Evolutionary conservation across 1,140 invertebrate genomes (phyloP), one percentile per base, ranked within the genome.

Genomic region (Drosophila triauraria): DNA sequence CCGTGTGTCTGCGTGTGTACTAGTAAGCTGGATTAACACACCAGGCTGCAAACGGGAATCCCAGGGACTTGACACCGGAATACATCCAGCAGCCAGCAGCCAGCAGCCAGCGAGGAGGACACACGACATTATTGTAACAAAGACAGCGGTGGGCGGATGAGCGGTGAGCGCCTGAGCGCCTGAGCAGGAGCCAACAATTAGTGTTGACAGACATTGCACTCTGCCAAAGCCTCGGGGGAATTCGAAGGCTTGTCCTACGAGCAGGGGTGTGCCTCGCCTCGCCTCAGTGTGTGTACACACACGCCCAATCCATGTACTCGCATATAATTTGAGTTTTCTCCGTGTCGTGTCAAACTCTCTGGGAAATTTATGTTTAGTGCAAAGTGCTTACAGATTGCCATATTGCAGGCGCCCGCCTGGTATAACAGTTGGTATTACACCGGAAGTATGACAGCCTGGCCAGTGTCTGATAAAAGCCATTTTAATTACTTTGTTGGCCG

Each of bases 151-250:
- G 77, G 67, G 51, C 23, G 20, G 20, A 20, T 20, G 20, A 79
- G 78, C 82, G 78, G 76, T 62, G 77, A 63, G 51, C 23, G 53
- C 32, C 6, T 30, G 47, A 17, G 38, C 47, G 32, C 42, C 50
- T 58, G 76, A 82, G 80, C 77, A 84, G 74, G 85, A 88, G 84
- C 80, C 84, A 88, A 90, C 86, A 91, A 90, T 90, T 90, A 91
- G 85, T 90, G 85, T 90, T 90, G 85, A 90, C 85, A 90, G 85
- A 90, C 86, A 90, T 90, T 90, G 85, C 85, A 85, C 81, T 85
- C 75, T 77, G 80, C 56, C 70, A 79, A 85, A 85, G 81, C 68
- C 76, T 65, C 80, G 75, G 69, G 82, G 85, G 83, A 90, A 90
- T 90, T 85, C 54, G 75, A 81, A 78, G 71, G 78, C 81, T 90